These are phyloP conservation scores for Neodiprion virginianus DNA, from an alignment of 1,140 invertebrate species.

Conservation along the genomic window DNA sequence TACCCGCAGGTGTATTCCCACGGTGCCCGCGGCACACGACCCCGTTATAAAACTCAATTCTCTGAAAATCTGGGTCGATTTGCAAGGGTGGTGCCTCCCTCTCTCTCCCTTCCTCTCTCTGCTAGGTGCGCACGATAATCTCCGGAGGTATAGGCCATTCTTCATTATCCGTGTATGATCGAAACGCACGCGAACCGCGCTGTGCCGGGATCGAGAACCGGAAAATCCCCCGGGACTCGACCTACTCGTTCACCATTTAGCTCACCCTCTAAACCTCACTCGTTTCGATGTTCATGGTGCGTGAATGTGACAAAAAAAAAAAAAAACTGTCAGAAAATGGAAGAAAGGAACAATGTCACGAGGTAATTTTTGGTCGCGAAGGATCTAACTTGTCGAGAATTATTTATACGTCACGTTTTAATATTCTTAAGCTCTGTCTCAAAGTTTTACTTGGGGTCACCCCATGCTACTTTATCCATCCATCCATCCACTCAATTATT, in stretches of 20 bases:
- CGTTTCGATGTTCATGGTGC: too few relatives aligned
- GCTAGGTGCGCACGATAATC: background rate
- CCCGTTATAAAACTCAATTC: constrained; percentile 28
- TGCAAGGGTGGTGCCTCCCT: constrained; percentile 9
- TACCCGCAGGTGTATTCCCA: constrained; percentile 36
- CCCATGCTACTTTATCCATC: too few relatives aligned
- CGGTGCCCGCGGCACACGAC: constrained; percentile 29
- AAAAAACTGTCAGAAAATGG: too few relatives aligned
- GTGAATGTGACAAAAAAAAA: too few relatives aligned
- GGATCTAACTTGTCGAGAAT: too few relatives aligned
- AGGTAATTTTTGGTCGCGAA: too few relatives aligned
- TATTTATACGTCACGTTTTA: too few relatives aligned
- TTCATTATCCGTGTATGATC: background rate
- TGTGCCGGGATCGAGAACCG: background rate
- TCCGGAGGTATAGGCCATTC: background rate
- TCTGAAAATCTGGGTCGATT: constrained; percentile 25
- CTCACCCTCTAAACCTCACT: too few relatives aligned
- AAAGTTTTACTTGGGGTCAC: too few relatives aligned
- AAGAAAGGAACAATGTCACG: too few relatives aligned
- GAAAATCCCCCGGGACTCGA: background rate
- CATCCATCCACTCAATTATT: too few relatives aligned
- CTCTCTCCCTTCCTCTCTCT: background rate
- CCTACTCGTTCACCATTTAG: background rate
- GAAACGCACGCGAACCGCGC: background rate
- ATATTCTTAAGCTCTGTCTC: too few relatives aligned